These are phyloP conservation scores for Teleogryllus oceanicus DNA, from an alignment of 2,888 invertebrate species.

Conservation along the genomic window DNA sequence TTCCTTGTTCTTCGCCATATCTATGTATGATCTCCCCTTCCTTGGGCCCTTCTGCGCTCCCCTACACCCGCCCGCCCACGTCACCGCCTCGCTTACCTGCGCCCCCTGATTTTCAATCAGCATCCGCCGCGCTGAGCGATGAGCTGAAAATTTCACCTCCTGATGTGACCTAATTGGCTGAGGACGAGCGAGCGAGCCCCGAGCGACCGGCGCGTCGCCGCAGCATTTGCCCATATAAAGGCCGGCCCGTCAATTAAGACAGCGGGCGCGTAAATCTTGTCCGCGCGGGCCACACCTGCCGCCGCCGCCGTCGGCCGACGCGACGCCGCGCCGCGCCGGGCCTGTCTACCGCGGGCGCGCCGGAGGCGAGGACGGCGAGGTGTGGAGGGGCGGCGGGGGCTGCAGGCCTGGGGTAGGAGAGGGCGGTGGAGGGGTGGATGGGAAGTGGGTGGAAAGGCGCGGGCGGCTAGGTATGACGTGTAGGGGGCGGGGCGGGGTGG, in stretches of 20 bases:
- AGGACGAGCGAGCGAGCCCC: neutral
- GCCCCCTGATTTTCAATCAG: slow-evolving; percentile 1
- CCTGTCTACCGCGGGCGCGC: neutral
- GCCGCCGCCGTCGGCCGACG: neutral
- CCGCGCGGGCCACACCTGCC: neutral
- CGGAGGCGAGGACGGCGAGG: no score
- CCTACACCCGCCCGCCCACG: neutral
- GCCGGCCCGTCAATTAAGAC: neutral
- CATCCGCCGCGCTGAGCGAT: neutral
- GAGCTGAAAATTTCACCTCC: slow-evolving; percentile 18
- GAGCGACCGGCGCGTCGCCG: neutral
- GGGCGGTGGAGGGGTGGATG: no score
- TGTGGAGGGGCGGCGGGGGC: no score
- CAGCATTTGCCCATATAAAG: slow-evolving; percentile 6
- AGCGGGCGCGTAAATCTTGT: slow-evolving; percentile 20
- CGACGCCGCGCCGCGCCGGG: neutral
- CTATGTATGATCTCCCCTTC: neutral
- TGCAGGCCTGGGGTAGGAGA: no score
- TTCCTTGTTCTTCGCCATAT: no score
- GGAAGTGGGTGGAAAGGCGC: no score
- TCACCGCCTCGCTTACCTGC: neutral
- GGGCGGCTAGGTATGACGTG: no score
- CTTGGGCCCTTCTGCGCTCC: neutral
- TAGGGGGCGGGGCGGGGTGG: no score
- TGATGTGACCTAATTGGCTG: slow-evolving; percentile 18